These are phyloP conservation scores for Semotilus atromaculatus DNA, from an alignment of 2,797 vertebrate genomes.

Conservation along the genomic window DNA sequence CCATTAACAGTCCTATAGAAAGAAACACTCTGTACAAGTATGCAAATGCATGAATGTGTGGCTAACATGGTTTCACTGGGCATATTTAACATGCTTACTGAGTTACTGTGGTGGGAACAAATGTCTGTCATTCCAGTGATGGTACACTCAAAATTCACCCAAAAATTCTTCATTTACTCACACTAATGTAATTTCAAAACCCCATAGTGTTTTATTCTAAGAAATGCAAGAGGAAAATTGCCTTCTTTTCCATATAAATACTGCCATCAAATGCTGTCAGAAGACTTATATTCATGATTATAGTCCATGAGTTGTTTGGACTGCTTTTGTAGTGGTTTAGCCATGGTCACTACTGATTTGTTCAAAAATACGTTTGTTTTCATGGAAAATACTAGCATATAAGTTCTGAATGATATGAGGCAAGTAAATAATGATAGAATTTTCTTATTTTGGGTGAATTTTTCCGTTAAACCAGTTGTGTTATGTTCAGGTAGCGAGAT, in stretches of 20 bases:
- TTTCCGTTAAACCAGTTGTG: background rate
- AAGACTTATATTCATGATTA: background rate
- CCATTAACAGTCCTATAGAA: background rate
- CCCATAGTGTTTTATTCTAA: background rate
- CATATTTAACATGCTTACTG: background rate
- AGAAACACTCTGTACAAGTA: background rate
- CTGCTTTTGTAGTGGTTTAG: background rate
- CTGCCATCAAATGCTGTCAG: background rate
- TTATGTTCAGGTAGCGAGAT: background rate
- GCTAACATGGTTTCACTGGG: background rate
- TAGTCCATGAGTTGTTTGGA: background rate
- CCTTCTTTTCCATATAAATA: constrained; percentile 14
- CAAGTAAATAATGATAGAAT: background rate
- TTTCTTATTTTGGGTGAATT: background rate
- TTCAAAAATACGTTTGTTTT: background rate
- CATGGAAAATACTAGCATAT: background rate
- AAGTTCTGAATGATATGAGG: background rate
- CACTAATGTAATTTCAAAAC: background rate
- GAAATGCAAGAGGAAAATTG: background rate
- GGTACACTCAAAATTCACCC: background rate
- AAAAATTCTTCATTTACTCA: constrained; percentile 10
- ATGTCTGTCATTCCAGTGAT: background rate
- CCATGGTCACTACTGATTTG: background rate
- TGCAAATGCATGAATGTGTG: background rate
- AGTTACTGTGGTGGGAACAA: constrained; percentile 1